A percentile compares a stretch with the other conserved stretches of the same genome.
phyloP scores from a whole-genome alignment of 2,113 vertebrate genomes.

The Cranoglanis bouderius region DNA sequence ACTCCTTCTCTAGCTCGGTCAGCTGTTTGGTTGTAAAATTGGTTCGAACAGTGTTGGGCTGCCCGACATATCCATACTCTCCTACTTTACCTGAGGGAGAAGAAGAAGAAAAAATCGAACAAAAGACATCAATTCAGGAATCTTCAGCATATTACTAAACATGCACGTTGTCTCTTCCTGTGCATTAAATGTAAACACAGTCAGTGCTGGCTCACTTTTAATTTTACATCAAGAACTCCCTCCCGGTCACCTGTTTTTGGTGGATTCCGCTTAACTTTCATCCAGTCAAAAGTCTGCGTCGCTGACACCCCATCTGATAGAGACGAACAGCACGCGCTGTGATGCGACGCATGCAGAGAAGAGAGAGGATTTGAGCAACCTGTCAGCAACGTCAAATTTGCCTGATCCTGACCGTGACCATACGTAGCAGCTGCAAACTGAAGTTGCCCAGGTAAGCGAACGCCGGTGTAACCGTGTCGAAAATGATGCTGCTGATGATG shows the following conservation, averaged over 20 bases:
- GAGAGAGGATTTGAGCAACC: constrained; percentile 85
- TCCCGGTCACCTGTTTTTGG: constrained; percentile 92
- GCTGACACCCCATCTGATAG: constrained; percentile 82
- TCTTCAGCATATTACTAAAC: neutral
- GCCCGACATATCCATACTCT: constrained; percentile 91
- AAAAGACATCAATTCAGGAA: neutral
- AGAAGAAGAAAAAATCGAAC: neutral
- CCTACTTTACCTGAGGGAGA: constrained; percentile 87
- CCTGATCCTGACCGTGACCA: constrained; percentile 86
- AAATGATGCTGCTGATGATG: constrained; percentile 7
- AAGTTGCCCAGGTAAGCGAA: constrained; percentile 77
- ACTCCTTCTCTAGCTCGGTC: constrained; percentile 97
- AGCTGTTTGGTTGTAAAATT: constrained; percentile 98
- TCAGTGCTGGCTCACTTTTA: neutral
- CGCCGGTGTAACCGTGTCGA: constrained; percentile 84
- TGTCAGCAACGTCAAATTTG: constrained; percentile 74
- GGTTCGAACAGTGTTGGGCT: constrained; percentile 91
- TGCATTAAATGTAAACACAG: neutral
- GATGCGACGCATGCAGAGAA: constrained; percentile 83
- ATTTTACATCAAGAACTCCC: neutral
- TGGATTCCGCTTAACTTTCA: constrained; percentile 98
- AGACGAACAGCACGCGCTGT: constrained; percentile 87
- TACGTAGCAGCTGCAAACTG: constrained; percentile 85
- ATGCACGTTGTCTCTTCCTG: neutral
- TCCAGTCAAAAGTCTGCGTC: constrained; percentile 98